Evolutionary conservation across 2,797 vertebrate genomes (phyloP), one percentile per base, ranked within the genome.

Genomic region (Benthosema pterotum): DNA sequence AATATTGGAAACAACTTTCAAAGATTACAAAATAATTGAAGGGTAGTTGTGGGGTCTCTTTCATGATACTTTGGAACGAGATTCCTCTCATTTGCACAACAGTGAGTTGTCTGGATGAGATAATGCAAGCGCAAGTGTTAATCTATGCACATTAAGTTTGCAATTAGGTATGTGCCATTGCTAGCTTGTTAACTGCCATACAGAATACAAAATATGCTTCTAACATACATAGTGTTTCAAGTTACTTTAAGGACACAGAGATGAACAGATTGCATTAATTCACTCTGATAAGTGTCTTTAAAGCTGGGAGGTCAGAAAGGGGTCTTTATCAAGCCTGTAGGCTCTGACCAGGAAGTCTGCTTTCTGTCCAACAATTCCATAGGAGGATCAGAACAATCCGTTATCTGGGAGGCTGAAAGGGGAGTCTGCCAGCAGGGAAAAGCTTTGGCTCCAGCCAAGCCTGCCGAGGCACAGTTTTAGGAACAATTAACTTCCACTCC

Each of bases 331-430:
- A 58, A 74, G 51, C 66, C 57, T 50, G 56, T 47, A 47, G 56
- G 61, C 48, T 63, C 72, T 51, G 15, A 61, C 11, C 78, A 87
- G 87, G 83, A 87, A 77, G 78, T 77, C 84, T 88, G 85, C 53
- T 72, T 74, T 73, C 38, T 63, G 78, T 87, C 87, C 65, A 22
- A 25, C 22, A 32, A 32, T 47, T 32, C 17, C 13, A 53, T 17
- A 0, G 52, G 43, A 63, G 63, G 59, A 78, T 69, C 74, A 75
- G 75, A 79, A 45, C 67, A 22, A 56, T 4, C 46, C 43, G 5
- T 42, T 65, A 68, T 79, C 75, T 51, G 63, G 67, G 52, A 25
- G 60, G 50, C 42, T 52, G 51, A 49, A 52, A 16, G 18, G 11
- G 25, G 49, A 12, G 13, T 49, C 16, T n/a, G 50, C 15, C 17